Evolutionary conservation across 1,140 invertebrate genomes (phyloP), one percentile per base, ranked within the genome.

Genomic region (Nephila pilipes): DNA sequence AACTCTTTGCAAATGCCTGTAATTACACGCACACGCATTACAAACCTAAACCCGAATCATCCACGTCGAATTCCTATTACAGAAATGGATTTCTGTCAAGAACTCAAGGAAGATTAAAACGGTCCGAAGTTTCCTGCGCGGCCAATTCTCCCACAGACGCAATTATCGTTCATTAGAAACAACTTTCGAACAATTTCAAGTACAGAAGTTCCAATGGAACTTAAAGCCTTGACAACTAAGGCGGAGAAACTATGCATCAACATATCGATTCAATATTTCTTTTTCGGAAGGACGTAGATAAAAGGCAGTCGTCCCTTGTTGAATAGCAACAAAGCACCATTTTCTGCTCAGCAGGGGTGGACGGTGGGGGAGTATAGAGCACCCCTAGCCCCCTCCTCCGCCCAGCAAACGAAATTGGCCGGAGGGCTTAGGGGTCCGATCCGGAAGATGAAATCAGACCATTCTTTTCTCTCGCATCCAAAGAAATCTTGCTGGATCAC

Each of bases 381-480:
- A 16, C 29, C 65, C 65, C 65, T 6, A 38, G 8, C 80, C 16
- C 25, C 29, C 12, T 10, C 16, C 25, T 79, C 12, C 10, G 60
- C 83, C 25, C 55, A 29, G 12, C 57, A 79, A 60, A 16, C 58
- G 36, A 79, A 90, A 80, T 90, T 79, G 65, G 87, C 88, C 88
- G 20, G 69, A 90, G 88, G 88, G 46, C n/a, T 90, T 14, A 55
- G 20, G 10, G 65, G 54, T 25, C 46, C 80, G 46, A 18, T 75
- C 63, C 87, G 87, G 87, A 89, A 90, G 63, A 90, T 90, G 88
- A 90, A 90, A 90, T 90, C 65, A 88, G 63, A 88, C 63, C 6
- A 79, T 90, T 90, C 46, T 90, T 79, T 57, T 79, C 69, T 83
- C 3, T 20, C 14, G 54, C 6, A 38, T 10, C 80, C 80, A n/a